A percentile compares a stretch with the other conserved stretches of the same genome.
Conservation (phyloP, 2,888 invertebrate genomes). For the Tachina grossa region DNA sequence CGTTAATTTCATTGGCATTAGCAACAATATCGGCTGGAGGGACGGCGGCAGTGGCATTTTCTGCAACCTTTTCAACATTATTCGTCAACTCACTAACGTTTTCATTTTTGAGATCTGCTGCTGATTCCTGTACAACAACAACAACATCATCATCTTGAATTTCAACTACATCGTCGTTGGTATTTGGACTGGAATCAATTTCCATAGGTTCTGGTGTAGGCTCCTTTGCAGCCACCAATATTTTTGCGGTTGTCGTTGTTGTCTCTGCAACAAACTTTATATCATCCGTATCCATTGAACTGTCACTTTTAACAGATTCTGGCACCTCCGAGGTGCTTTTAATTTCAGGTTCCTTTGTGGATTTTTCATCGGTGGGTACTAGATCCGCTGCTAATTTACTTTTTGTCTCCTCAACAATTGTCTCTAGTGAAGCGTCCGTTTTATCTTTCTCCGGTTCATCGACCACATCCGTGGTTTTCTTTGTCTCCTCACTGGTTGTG, state of each 20-base stretch:
- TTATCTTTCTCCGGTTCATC: slow-evolving; percentile 29
- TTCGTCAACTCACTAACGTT: slow-evolving; percentile 54
- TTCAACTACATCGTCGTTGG: slow-evolving; percentile 57
- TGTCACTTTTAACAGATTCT: slow-evolving; percentile 63
- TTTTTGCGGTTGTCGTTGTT: not conserved
- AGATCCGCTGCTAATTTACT: slow-evolving; percentile 52
- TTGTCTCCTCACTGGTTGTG: not conserved
- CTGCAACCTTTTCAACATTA: slow-evolving; percentile 44
- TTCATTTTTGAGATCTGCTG: slow-evolving; percentile 68
- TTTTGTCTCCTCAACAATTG: slow-evolving; percentile 69
- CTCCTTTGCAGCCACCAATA: slow-evolving; percentile 70
- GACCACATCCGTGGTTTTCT: not conserved
- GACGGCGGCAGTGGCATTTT: slow-evolving; percentile 5
- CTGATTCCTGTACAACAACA: slow-evolving; percentile 13
- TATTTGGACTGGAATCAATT: slow-evolving; percentile 76
- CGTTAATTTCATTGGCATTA: slow-evolving; percentile 68
- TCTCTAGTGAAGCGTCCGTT: slow-evolving; percentile 62
- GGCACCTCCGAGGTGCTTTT: slow-evolving; percentile 35
- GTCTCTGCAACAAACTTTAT: slow-evolving; percentile 45
- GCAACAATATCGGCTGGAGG: slow-evolving; percentile 41
- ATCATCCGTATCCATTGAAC: slow-evolving; percentile 51
- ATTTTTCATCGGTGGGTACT: slow-evolving; percentile 19
- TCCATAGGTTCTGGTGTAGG: slow-evolving; percentile 81
- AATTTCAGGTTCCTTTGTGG: slow-evolving; percentile 42
- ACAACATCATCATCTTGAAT: slow-evolving; percentile 45